phyloP scores from a whole-genome alignment of 2,113 vertebrate genomes.

The Cyprinus carpio region DNA sequence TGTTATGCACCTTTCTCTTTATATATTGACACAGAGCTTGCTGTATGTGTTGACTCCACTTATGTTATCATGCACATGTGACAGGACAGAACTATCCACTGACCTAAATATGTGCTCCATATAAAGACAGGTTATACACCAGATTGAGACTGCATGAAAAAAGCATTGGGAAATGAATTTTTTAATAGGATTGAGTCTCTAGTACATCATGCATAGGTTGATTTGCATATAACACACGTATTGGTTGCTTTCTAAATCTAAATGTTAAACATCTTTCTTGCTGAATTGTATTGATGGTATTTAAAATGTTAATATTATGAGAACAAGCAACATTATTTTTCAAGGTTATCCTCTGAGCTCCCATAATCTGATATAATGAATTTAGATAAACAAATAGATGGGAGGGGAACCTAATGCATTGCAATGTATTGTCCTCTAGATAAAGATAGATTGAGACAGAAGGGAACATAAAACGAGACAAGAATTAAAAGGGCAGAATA shows the following conservation, averaged over 20 bases:
- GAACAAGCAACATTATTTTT: background rate
- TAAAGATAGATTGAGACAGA: slow-evolving; percentile 12
- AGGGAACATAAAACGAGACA: background rate
- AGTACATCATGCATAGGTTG: background rate
- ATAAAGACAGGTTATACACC: background rate
- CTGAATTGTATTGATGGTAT: background rate
- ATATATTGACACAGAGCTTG: background rate
- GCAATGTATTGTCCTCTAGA: background rate
- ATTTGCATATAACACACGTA: background rate
- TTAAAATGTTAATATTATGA: background rate
- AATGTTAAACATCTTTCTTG: background rate
- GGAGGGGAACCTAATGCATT: background rate
- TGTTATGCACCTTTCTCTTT: background rate
- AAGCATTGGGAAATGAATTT: background rate
- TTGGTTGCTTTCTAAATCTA: background rate
- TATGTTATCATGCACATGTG: slow-evolving; percentile 12
- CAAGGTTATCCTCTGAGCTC: slow-evolving; percentile 27
- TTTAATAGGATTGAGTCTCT: background rate
- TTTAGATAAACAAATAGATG: slow-evolving; percentile 16
- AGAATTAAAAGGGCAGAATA: background rate
- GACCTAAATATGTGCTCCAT: slow-evolving; percentile 4
- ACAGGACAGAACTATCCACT: slow-evolving; percentile 1
- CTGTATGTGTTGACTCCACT: background rate
- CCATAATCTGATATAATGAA: slow-evolving; percentile 17
- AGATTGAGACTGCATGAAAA: background rate